Percentiles rank a stretch among this genome's conserved stretches.
These are phyloP conservation scores for Harpagoxenus sublaevis DNA, from an alignment of 2,888 invertebrate species.

Conservation along the genomic window DNA sequence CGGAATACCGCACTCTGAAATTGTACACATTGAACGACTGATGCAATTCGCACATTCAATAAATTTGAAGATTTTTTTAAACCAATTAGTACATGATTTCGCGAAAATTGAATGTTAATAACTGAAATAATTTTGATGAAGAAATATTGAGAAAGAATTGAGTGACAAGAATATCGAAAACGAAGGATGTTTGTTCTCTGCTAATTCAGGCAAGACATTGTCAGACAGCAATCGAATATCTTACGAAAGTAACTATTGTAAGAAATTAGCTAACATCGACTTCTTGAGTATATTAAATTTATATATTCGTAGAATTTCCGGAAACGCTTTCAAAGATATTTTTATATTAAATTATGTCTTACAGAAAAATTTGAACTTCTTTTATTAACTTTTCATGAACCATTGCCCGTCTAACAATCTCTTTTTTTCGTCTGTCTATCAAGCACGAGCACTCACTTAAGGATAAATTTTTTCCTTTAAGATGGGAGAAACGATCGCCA, in stretches of 20 bases:
- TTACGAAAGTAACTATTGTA: no score
- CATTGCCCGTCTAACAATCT: background rate
- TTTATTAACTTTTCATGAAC: background rate
- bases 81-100: background rate
- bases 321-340: background rate
- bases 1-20: background rate
- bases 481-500: conserved; percentile 27
- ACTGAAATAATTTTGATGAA: background rate
- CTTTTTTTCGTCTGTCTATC: background rate
- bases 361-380: background rate
- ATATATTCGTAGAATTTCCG: background rate
- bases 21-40: background rate
- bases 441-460: background rate
- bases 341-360: background rate
- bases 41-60: background rate
- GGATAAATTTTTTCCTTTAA: conserved; percentile 8
- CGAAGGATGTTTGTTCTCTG: no score
- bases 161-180: background rate
- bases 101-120: background rate
- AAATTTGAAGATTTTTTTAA: background rate
- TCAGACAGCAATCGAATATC: no score
- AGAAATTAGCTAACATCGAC: background rate
- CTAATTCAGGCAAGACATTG: no score
- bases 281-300: background rate
- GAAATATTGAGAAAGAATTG: background rate